These are phyloP conservation scores for Diabrotica balteata DNA, from an alignment of 2,888 invertebrate species.

Conservation along the genomic window DNA sequence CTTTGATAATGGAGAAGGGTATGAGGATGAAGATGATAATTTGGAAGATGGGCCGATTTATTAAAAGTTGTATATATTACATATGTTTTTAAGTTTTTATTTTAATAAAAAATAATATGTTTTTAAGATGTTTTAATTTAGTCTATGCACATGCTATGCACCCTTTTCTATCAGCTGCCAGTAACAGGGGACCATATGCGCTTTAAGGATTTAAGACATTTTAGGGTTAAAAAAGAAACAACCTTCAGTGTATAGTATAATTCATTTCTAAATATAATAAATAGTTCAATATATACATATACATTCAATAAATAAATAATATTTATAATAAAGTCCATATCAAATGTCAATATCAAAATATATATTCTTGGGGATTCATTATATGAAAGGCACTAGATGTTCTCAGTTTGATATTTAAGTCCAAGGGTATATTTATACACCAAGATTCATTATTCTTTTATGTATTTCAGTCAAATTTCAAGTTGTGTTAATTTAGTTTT, in stretches of 20 bases:
- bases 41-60: conserved; percentile 84
- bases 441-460: too few relatives aligned
- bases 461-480: too few relatives aligned
- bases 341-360: neutral
- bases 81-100: neutral
- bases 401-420: neutral
- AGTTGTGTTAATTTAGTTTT: too few relatives aligned
- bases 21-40: conserved; percentile 87
- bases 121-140: too few relatives aligned
- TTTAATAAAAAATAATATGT: neutral
- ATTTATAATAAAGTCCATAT: neutral
- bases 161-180: too few relatives aligned
- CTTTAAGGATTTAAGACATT: neutral
- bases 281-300: conserved; percentile 6
- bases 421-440: too few relatives aligned
- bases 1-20: conserved; percentile 87
- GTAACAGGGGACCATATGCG: neutral
- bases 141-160: too few relatives aligned
- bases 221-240: neutral
- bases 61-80: conserved; percentile 53
- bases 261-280: neutral
- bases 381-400: conserved; percentile 1
- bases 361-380: neutral
- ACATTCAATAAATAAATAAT: conserved; percentile 2
- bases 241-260: neutral